Evolutionary conservation across 1,140 invertebrate genomes (phyloP).

Genomic region (Lerema accius): DNA sequence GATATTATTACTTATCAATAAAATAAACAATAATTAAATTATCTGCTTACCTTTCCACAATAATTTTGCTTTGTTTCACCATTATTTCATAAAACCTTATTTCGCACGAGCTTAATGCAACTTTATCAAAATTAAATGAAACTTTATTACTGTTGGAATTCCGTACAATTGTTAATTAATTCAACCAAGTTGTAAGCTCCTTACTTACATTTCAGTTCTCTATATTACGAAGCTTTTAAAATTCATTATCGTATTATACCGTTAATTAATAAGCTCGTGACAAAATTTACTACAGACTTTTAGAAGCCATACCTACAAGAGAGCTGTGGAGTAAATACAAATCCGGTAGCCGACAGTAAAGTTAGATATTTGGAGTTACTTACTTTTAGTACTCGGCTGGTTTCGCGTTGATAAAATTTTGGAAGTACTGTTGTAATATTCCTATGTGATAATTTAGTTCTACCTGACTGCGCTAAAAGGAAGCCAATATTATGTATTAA

Average conservation of each 20-base stretch:
- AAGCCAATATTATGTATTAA: too few species aligned
- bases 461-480: too few species aligned
- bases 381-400: background rate
- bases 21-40: too few species aligned
- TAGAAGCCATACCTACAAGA: slow-evolving; percentile 16
- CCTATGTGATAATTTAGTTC: too few species aligned
- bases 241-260: slow-evolving; percentile 20
- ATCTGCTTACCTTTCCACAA: background rate
- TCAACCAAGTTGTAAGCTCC: slow-evolving; percentile 36
- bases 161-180: slow-evolving; percentile 28
- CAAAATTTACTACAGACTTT: slow-evolving; percentile 22
- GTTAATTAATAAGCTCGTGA: slow-evolving; percentile 39
- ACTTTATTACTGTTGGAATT: background rate
- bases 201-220: slow-evolving; percentile 38
- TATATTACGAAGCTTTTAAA: slow-evolving; percentile 25
- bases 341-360: slow-evolving; percentile 2
- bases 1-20: too few species aligned
- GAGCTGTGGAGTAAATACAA: slow-evolving; percentile 6
- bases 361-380: slow-evolving; percentile 10
- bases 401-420: background rate
- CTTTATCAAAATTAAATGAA: slow-evolving; percentile 15
- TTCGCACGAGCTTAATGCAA: background rate
- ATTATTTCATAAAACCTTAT: background rate
- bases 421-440: too few species aligned
- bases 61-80: background rate